Percentiles rank a stretch among this genome's conserved stretches.
phyloP scores from a whole-genome alignment of 2,113 vertebrate species.

The Scortum barcoo region DNA sequence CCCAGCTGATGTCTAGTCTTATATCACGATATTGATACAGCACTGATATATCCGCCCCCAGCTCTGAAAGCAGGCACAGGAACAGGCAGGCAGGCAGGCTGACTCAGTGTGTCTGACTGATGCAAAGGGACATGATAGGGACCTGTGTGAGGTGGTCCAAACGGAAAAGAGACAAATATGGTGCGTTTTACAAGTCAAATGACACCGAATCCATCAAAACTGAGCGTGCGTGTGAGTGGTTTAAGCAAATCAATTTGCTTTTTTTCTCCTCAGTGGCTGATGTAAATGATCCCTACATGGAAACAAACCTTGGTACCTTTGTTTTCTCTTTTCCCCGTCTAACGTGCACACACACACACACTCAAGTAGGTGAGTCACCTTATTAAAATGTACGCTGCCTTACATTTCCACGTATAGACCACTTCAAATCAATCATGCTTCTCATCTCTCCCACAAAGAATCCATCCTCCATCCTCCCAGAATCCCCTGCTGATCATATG shows the following conservation, averaged over 20 bases:
- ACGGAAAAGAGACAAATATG: conserved; percentile 31
- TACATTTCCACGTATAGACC: conserved; percentile 1
- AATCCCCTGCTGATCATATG: not conserved
- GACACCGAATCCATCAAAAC: conserved; percentile 44
- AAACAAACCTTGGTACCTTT: conserved; percentile 47
- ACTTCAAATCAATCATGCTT: not conserved
- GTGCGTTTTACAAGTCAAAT: conserved; percentile 60
- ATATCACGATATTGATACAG: conserved; percentile 33
- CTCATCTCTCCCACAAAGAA: not conserved
- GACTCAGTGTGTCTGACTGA: conserved; percentile 60
- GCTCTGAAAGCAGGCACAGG: conserved; percentile 37
- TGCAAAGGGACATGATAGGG: conserved; percentile 43
- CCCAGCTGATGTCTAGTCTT: conserved; percentile 36
- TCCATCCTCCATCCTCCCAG: too few relatives aligned
- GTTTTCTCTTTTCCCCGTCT: conserved; percentile 38
- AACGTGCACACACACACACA: conserved; percentile 3
- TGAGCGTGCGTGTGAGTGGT: conserved; percentile 12
- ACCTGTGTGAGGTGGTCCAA: conserved; percentile 50
- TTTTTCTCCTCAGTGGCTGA: conserved; percentile 42
- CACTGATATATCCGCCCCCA: conserved; percentile 31
- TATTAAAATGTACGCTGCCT: conserved; percentile 10
- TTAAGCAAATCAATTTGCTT: conserved; percentile 58
- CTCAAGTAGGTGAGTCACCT: conserved; percentile 28
- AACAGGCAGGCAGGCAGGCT: conserved; percentile 31
- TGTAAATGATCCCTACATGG: conserved; percentile 60